Percentiles rank a stretch among this genome's conserved stretches.
Conservation (phyloP, 2,113 vertebrate genomes). For the Haemorhous mexicanus region DNA sequence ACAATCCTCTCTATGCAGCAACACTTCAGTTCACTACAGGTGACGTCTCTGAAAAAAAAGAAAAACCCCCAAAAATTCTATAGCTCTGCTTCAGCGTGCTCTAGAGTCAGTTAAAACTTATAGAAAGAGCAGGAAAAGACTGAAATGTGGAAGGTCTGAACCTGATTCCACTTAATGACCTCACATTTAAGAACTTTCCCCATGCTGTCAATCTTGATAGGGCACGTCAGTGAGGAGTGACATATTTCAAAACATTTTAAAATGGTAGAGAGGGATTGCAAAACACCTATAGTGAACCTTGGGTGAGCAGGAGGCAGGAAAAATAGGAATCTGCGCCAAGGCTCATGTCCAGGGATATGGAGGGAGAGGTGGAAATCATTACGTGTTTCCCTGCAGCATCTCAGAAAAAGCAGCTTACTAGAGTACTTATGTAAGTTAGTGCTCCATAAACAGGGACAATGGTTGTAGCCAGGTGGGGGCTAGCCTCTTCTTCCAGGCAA, state of each 20-base stretch:
- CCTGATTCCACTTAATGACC: not conserved
- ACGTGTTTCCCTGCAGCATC: not conserved
- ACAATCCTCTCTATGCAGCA: fast-evolving
- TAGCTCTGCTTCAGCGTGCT: not conserved
- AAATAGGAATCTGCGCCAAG: not conserved
- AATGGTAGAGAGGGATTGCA: not conserved
- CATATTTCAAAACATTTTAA: not conserved
- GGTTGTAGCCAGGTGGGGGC: not conserved
- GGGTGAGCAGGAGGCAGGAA: not conserved
- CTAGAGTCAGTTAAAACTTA: not conserved
- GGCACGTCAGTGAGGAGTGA: not conserved
- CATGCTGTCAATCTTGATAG: not conserved
- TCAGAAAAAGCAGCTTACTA: not conserved
- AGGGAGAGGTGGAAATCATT: not conserved
- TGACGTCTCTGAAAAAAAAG: not conserved
- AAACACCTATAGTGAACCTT: not conserved
- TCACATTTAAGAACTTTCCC: not conserved
- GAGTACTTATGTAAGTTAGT: not conserved
- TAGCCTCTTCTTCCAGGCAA: not conserved
- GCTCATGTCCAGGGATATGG: not conserved
- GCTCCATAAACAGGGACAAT: not conserved
- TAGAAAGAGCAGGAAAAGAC: not conserved
- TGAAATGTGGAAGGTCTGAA: not conserved
- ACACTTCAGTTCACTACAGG: not conserved
- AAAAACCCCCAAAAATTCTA: no score